Percentiles rank a stretch among this genome's conserved stretches.
phyloP scores from a whole-genome alignment of 2,888 invertebrate genomes.

The Lithodes maja region DNA sequence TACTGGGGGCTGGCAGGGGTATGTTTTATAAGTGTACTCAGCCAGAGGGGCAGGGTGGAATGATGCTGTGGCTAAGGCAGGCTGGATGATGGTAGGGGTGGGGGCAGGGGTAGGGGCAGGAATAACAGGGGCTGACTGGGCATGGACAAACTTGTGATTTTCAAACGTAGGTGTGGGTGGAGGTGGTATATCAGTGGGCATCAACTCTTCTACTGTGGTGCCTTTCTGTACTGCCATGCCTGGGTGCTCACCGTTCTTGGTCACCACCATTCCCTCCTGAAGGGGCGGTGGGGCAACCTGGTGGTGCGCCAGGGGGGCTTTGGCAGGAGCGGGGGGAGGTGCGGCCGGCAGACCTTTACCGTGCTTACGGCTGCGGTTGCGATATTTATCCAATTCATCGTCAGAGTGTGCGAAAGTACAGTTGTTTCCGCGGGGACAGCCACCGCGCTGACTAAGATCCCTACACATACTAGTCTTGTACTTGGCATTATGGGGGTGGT shows the following conservation, averaged over 20 bases:
- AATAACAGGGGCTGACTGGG: constrained; percentile 47
- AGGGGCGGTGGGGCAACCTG: constrained; percentile 32
- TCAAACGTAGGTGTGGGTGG: constrained; percentile 53
- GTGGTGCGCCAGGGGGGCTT: constrained; percentile 32
- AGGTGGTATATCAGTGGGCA: constrained; percentile 41
- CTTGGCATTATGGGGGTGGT: constrained; percentile 79
- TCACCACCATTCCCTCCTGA: constrained; percentile 4
- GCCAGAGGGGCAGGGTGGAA: constrained; percentile 57
- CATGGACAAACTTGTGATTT: constrained; percentile 57
- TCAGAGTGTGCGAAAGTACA: constrained; percentile 96
- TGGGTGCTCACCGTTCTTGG: constrained; percentile 63
- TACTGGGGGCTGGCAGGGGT: constrained; percentile 55
- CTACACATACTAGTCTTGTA: constrained; percentile 95
- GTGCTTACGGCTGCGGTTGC: constrained; percentile 60
- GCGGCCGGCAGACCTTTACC: constrained; percentile 40
- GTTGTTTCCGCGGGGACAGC: constrained; percentile 88
- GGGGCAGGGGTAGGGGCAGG: constrained; percentile 37
- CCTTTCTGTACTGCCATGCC: constrained; percentile 46
- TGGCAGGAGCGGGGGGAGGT: constrained; percentile 41
- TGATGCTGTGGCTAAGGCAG: constrained; percentile 58
- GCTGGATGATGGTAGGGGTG: constrained; percentile 54
- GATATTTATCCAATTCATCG: constrained; percentile 89
- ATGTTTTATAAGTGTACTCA: constrained; percentile 58
- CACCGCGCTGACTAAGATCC: constrained; percentile 85
- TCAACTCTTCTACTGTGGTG: constrained; percentile 53